Base-by-base conservation (phyloP, 2,113 vertebrate species). In the Stegostoma tigrinum region DNA sequence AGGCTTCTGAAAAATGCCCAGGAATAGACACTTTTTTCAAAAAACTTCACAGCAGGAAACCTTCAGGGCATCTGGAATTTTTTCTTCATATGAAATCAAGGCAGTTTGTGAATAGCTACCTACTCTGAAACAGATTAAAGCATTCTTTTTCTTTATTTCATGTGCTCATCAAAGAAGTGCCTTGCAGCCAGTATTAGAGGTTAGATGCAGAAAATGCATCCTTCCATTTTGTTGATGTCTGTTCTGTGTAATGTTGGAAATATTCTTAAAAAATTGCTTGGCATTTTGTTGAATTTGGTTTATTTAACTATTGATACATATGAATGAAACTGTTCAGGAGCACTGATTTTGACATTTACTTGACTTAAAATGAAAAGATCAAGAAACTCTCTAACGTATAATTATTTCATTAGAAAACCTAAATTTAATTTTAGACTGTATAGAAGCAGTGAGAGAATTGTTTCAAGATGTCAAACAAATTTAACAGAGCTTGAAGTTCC, bases 21-120 rank as follows among this genome's bases (percentile, higher is more conserved):
- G 23, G 67, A 95, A 95, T 95, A 27, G 45, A 95, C 67, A 17
- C 1, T 17, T 45, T 72, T 52, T n/a, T 34, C 0, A 14, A 70
- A 21, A 38, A 48, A 70, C 27, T 95, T 75, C 72, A 95, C 94
- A 15, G 34, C 94, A 95, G 94, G 68, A 95, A 95, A 95, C 23
- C 68, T 52, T 75, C 52, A 52, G 67, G 68, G 42, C 94, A 95
- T 75, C 42, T 75, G 68, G 67, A 95, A 75, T 52, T 95, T 42
- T 72, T 95, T 70, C 68, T 95, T 95, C 66, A 30, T 95, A 30
- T 45, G 67, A 95, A 95, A 95, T 95, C 68, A 70, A 72, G 94
- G 66, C 24, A 45, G 48, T 95, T 95, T 95, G 72, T 95, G 68
- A 95, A 75, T 95, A 52, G 24, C 67, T 95, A 95, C 68, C 42